Percentiles rank a stretch among this genome's conserved stretches.
Evolutionary conservation across 2,797 vertebrate species (phyloP).

Genomic region (Vultur gryphus): DNA sequence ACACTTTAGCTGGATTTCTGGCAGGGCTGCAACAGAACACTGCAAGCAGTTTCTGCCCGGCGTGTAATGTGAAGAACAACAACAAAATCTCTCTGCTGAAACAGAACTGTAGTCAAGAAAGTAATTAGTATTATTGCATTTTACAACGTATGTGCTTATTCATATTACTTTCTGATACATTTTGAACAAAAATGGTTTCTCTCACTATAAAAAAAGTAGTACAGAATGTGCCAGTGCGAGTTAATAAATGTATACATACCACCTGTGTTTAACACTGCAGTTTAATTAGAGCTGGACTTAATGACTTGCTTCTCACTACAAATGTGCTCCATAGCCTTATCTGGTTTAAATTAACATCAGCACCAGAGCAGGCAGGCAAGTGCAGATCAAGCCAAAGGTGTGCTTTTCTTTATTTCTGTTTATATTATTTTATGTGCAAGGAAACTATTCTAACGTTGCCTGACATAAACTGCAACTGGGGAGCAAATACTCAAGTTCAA

Average conservation of each 20-base stretch:
- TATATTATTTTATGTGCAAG: background rate
- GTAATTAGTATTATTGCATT: background rate
- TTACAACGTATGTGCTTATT: background rate
- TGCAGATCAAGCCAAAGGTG: background rate
- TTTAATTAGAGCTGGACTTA: background rate
- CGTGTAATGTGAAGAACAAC: background rate
- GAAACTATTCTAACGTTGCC: background rate
- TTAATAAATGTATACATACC: background rate
- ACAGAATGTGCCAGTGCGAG: background rate
- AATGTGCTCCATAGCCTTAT: background rate
- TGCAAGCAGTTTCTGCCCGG: background rate
- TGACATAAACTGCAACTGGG: background rate
- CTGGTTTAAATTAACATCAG: background rate
- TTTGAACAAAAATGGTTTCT: background rate
- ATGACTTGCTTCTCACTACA: background rate
- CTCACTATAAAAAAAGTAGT: background rate
- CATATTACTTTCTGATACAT: background rate
- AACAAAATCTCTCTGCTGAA: background rate
- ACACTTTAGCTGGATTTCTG: background rate
- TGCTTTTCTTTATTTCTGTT: background rate
- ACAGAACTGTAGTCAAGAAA: background rate
- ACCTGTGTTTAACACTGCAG: conserved; percentile 34
- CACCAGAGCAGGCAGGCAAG: background rate
- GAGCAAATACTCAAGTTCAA: background rate
- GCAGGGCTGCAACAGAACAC: background rate